Evolutionary conservation across 2,113 vertebrate genomes (phyloP), one percentile per base, ranked within the genome.

Genomic region (Bubo scandiacus): DNA sequence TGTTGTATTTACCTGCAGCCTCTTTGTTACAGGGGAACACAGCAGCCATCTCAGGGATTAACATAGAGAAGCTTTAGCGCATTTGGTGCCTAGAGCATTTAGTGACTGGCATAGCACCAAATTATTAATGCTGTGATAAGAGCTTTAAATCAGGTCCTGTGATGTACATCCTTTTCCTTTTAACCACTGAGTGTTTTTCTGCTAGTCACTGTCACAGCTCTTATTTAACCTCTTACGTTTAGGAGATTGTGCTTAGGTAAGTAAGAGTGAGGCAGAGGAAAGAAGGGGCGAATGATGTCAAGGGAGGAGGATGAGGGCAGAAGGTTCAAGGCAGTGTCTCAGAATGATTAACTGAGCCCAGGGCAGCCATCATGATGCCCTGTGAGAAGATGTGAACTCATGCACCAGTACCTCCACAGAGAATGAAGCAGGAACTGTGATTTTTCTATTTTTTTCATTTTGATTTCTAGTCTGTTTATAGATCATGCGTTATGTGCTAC

Each of bases 31-130:
- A 11, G 43, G 57, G 45, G 36, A 84, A 20, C 1, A 5, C 36
- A 88, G 63, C 77, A 83, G 54, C n/a, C 49, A 8, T 61, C 66
- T 72, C 42, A 6, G 38, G 49, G 29, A 19, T 3, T 18, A 34
- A 52, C 0, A 0, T 9, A 67, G 65, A 89, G 73, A 72, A 85
- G 5, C 38, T 66, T 70, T 13, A 7, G 36, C 0, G 5, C 8
- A 11, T 13, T 52, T 79, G 62, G 52, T 70, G 73, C 51, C 32
- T 43, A n/a, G 17, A 90, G 86, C n/a, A 20, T 75, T 67, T 61
- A 52, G 68, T 57, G 83, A 27, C 20, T 81, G 73, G 70, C 78
- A 34, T 1, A 36, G 47, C 81, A 87, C 68, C 94, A 82, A 85
- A 84, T 68, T 40, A 84, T 81, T 79, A 89, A 75, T 87, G 51